A percentile compares a stretch with the other conserved stretches of the same genome.
phyloP scores from a whole-genome alignment of 2,888 invertebrate genomes.

The Noctua janthina region DNA sequence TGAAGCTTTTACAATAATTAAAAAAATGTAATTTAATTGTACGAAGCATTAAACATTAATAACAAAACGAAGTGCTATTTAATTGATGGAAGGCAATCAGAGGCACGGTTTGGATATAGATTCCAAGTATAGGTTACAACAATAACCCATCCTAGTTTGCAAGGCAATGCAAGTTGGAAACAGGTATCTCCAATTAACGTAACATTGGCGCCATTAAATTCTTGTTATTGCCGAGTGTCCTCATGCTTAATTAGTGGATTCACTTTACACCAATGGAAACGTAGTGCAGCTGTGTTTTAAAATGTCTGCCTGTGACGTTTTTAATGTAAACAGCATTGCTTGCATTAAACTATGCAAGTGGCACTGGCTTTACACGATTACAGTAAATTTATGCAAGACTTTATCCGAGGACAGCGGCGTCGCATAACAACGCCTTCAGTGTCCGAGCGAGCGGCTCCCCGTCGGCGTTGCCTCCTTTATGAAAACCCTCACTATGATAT shows the following conservation, averaged over 20 bases:
- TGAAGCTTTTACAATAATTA: slow-evolving; percentile 2
- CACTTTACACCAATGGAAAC: slow-evolving; percentile 62
- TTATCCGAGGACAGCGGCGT: slow-evolving; percentile 87
- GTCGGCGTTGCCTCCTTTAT: slow-evolving; percentile 81
- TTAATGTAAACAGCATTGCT: slow-evolving; percentile 80
- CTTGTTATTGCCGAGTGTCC: slow-evolving; percentile 68
- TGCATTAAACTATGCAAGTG: slow-evolving; percentile 86
- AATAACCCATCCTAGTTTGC: slow-evolving; percentile 77
- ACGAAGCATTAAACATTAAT: slow-evolving; percentile 33
- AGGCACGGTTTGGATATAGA: slow-evolving; percentile 74
- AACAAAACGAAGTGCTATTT: slow-evolving; percentile 63
- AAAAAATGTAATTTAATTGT: slow-evolving; percentile 15
- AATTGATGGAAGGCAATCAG: slow-evolving; percentile 77
- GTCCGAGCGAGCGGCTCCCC: slow-evolving; percentile 80
- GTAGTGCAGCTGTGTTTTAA: slow-evolving; percentile 51
- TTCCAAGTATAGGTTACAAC: slow-evolving; percentile 70
- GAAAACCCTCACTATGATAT: slow-evolving; percentile 87
- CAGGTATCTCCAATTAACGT: slow-evolving; percentile 83
- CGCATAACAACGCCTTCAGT: slow-evolving; percentile 89
- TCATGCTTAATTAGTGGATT: slow-evolving; percentile 70
- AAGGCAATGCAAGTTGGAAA: slow-evolving; percentile 77
- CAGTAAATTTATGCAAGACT: slow-evolving; percentile 89
- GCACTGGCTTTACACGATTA: slow-evolving; percentile 87
- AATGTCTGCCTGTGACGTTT: slow-evolving; percentile 73
- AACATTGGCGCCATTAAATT: slow-evolving; percentile 78